Evolutionary conservation across 2,113 vertebrate genomes (phyloP), one percentile per base, ranked within the genome.

Genomic region (Entomyzon cyanotis): DNA sequence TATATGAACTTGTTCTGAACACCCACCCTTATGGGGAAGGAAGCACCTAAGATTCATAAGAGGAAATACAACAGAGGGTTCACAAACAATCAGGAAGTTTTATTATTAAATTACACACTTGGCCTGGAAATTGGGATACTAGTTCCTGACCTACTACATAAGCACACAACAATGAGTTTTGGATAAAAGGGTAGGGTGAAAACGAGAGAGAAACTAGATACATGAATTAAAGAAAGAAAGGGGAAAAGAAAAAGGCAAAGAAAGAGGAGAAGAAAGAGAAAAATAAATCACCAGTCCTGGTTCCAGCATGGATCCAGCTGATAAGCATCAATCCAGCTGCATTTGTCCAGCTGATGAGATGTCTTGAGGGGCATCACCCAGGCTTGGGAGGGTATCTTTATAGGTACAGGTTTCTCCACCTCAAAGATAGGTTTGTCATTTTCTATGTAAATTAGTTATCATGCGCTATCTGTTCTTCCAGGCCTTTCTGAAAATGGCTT

Each of bases 51-150:
- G 19, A 59, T 33, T 65, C 15, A 1, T 59, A 52, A 39, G 20
- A 67, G 15, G 20, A 67, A 24, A 0, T 1, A 24, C 7, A 58
- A 11, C 1, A 7, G 17, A 56, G 35, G 9, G 5, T 35, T 25
- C 41, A n/a, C 44, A 60, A 74, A 17, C 16, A 37, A 28, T 52
- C 23, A 44, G 44, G 21, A 37, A n/a, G 4, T 52, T 77, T 67
- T 59, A 52, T 44, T 52, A 59, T 19, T 39, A 30, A 67, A 52
- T 24, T 39, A 28, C 15, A 59, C 11, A 25, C 16, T 59, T 60
- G 77, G 22, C 23, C n/a, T n/a, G 18, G 15, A 74, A 89, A 65
- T 30, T 74, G 23, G 5, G n/a, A 28, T 59, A 24, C 46, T 30
- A 25, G 12, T 30, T 52, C 39, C 28, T 52, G 23, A 39, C 28